phyloP scores from a whole-genome alignment of 2,888 invertebrate genomes.

The Argyresthia albistria region DNA sequence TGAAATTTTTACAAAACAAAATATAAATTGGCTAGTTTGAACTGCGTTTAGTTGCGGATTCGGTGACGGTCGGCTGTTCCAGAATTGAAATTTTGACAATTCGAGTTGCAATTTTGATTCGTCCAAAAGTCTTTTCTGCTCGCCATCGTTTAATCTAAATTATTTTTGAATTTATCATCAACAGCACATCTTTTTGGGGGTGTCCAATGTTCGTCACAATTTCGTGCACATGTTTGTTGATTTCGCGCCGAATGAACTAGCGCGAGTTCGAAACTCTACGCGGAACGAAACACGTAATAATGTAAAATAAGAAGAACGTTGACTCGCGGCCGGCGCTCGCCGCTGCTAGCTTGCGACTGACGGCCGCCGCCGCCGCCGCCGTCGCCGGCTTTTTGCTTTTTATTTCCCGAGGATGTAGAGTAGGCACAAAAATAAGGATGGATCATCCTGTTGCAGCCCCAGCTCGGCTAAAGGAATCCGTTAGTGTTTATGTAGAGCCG shows the following conservation, averaged over 20 bases:
- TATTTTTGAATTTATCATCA: not conserved
- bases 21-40: conserved; percentile 50
- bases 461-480: not conserved
- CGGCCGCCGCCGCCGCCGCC: conserved; percentile 57
- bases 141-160: conserved; percentile 4
- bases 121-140: conserved; percentile 23
- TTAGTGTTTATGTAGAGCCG: not conserved
- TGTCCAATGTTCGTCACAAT: conserved; percentile 62
- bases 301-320: conserved; percentile 57
- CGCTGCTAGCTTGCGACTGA: conserved; percentile 57
- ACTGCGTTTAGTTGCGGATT: conserved; percentile 61
- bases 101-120: conserved; percentile 22
- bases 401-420: conserved; percentile 1
- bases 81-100: conserved; percentile 8
- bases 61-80: conserved; percentile 8
- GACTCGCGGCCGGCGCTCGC: conserved; percentile 61
- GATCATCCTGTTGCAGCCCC: not conserved
- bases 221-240: conserved; percentile 35
- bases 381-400: conserved; percentile 23
- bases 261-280: conserved; percentile 65
- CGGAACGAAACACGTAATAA: conserved; percentile 68
- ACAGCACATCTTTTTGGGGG: conserved; percentile 11
- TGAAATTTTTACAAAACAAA: conserved; percentile 12
- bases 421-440: conserved; percentile 4
- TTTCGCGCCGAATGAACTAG: conserved; percentile 51